A percentile compares a stretch with the other conserved stretches of the same genome.
Conservation (phyloP, 2,797 vertebrate genomes). For the Anas bernieri region DNA sequence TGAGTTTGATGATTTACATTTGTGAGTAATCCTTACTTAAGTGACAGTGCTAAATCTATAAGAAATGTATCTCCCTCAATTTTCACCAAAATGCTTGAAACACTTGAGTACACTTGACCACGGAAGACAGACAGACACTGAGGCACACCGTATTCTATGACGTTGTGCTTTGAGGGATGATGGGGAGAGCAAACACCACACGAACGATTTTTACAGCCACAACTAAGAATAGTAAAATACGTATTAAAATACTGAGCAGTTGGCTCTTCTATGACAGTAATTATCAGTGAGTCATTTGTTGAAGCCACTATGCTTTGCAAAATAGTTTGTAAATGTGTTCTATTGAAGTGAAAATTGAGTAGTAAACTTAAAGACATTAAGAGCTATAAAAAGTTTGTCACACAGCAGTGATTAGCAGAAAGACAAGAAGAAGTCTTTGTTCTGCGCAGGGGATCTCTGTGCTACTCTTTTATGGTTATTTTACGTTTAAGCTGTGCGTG, state of each 20-base stretch:
- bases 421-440: conserved; percentile 13
- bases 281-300: conserved; percentile 51
- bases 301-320: conserved; percentile 49
- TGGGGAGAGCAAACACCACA: background rate
- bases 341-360: conserved; percentile 47
- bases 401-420: background rate
- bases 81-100: conserved; percentile 8
- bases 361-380: conserved; percentile 47
- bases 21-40: conserved; percentile 54
- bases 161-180: background rate
- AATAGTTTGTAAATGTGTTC: conserved; percentile 53
- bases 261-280: conserved; percentile 39
- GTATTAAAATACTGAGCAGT: conserved; percentile 10
- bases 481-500: background rate
- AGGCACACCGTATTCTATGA: background rate
- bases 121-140: background rate
- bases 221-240: conserved; percentile 38
- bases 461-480: background rate
- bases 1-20: conserved; percentile 33
- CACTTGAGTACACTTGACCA: background rate
- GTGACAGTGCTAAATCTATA: background rate
- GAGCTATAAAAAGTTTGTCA: conserved; percentile 39
- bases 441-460: background rate
- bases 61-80: background rate
- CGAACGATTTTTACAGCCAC: conserved; percentile 13